Evolutionary conservation across 2,113 vertebrate genomes (phyloP).

Genomic region (Leptobrachium leishanense): DNA sequence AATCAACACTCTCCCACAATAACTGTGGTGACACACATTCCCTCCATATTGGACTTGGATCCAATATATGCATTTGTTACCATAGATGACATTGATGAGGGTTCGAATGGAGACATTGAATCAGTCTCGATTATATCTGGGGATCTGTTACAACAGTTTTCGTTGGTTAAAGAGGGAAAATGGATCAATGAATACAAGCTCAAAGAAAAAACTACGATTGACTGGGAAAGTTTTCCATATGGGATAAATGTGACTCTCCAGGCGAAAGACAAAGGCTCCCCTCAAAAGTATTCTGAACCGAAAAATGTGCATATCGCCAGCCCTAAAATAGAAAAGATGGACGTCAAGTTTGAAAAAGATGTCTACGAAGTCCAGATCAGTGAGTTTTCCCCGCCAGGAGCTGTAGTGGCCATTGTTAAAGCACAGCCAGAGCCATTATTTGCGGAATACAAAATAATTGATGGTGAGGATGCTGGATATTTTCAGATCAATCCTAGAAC

Average conservation of each 20-base stretch:
- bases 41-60: constrained; percentile 75
- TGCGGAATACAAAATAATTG: constrained; percentile 80
- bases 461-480: constrained; percentile 74
- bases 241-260: constrained; percentile 91
- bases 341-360: constrained; percentile 79
- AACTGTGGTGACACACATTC: constrained; percentile 74
- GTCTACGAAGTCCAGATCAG: constrained; percentile 79
- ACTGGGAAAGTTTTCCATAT: constrained; percentile 79
- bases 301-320: constrained; percentile 75
- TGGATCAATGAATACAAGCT: constrained; percentile 84
- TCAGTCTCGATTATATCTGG: constrained; percentile 84
- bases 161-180: constrained; percentile 74
- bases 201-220: constrained; percentile 75
- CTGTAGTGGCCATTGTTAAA: constrained; percentile 78
- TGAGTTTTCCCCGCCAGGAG: constrained; percentile 92
- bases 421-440: constrained; percentile 77
- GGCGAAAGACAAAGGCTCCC: constrained; percentile 87
- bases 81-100: constrained; percentile 84
- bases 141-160: constrained; percentile 80
- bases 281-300: constrained; percentile 80
- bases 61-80: constrained; percentile 82
- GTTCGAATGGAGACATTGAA: constrained; percentile 89
- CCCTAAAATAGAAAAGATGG: constrained; percentile 63
- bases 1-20: constrained; percentile 86
- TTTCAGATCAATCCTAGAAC: constrained; percentile 87